Percentiles rank a stretch among this genome's conserved stretches.
phyloP scores from a whole-genome alignment of 2,113 vertebrate genomes.

The Pheucticus melanocephalus region DNA sequence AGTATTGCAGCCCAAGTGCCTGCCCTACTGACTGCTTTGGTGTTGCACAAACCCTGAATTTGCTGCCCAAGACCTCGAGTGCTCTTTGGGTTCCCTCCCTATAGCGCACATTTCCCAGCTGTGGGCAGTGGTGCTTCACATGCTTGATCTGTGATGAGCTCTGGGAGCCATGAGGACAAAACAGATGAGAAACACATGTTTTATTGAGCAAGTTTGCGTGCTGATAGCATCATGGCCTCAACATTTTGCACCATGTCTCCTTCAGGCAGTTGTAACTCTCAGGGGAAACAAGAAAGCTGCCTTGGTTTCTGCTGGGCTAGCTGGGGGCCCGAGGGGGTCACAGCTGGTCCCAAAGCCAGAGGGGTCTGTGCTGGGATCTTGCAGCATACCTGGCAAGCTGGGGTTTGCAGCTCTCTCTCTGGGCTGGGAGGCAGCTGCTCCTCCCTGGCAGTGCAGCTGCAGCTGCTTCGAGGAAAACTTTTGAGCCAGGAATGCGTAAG shows the following conservation, averaged over 20 bases:
- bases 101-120: neutral
- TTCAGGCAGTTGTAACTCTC: neutral
- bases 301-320: neutral
- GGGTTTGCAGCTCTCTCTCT: neutral
- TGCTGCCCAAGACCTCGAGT: neutral
- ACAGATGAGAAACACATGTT: neutral
- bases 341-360: neutral
- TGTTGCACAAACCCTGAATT: neutral
- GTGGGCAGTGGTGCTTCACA: neutral
- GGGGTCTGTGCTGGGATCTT: neutral
- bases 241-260: neutral
- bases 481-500: conserved; percentile 34
- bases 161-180: neutral
- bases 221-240: neutral
- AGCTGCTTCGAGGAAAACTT: conserved; percentile 50
- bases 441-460: neutral
- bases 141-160: neutral
- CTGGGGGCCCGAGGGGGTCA: neutral
- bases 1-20: neutral
- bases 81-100: neutral
- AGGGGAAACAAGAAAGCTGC: neutral
- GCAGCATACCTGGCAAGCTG: neutral
- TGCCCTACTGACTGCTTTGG: neutral
- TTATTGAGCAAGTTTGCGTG: neutral
- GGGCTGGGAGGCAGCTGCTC: neutral